Evolutionary conservation across 2,888 invertebrate species (phyloP).

Genomic region (Mimas tiliae): DNA sequence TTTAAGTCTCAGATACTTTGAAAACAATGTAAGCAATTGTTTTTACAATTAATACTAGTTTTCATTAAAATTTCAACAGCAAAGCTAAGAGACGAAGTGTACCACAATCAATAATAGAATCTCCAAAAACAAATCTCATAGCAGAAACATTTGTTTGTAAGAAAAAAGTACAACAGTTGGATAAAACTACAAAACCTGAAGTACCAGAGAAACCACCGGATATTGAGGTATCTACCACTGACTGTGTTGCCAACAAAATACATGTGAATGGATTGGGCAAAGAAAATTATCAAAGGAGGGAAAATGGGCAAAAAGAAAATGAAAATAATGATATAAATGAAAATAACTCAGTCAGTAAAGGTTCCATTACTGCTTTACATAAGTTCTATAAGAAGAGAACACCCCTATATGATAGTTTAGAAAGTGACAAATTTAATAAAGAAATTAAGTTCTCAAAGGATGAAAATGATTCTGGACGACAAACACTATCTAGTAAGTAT

Average conservation of each 20-base stretch:
- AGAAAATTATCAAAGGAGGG: conserved; percentile 14
- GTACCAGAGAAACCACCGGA: conserved; percentile 6
- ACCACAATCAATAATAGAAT: conserved; percentile 40
- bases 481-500: conserved; percentile 63
- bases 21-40: no score
- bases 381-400: conserved; percentile 57
- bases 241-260: not conserved
- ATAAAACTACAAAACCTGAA: not conserved
- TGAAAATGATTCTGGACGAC: conserved; percentile 57
- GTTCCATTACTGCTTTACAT: conserved; percentile 42
- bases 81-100: conserved; percentile 73
- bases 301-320: conserved; percentile 13
- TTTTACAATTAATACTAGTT: no score
- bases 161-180: not conserved
- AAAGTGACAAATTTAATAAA: conserved; percentile 36
- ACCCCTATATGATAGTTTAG: conserved; percentile 45
- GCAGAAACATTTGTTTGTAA: conserved; percentile 38
- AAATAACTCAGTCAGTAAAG: not conserved
- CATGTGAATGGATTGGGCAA: not conserved
- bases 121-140: conserved; percentile 38
- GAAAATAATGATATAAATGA: conserved; percentile 29
- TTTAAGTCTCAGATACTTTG: no score
- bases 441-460: conserved; percentile 39
- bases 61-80: conserved; percentile 42
- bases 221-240: not conserved